Base-by-base conservation (phyloP, 2,797 vertebrate species). In the Micrastur ruficollis region DNA sequence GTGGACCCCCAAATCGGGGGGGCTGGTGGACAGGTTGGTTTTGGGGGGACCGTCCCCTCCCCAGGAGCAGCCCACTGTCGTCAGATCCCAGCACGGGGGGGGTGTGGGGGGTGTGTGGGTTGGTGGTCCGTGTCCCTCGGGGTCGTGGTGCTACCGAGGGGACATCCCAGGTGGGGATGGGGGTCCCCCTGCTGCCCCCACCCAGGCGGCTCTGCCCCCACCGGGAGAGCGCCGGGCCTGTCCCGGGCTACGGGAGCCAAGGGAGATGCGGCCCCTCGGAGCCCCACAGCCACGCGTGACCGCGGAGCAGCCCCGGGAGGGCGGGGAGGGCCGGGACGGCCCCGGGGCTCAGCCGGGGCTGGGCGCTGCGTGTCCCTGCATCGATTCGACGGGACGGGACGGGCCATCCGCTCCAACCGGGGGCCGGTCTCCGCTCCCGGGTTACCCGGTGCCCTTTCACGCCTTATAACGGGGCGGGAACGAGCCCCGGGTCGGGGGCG, bases 1-100 rank as follows among this genome's bases (percentile, higher is more conserved):
- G 29, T 2, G 19, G 16, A 18, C n/a, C 4, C 9, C 44, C 9
- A n/a, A 9, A 3, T 7, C 13, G 1, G 15, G 29, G 20, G 27
- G 25, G 27, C 42, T 19, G 25, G 25, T 1, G 3, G 34, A 1
- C 0, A 5, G n/a, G 14, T 3, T 3, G 58, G 12, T 19, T 19
- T 67, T 1, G 23, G 47, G 53, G 40, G 23, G 9, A 10, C 11
- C 3, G 0, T 52, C 22, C 34, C 23, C 36, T 27, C 21, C 44
- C 13, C 19, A 3, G 11, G 36, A 55, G 26, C 36, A n/a, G 20
- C 74, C 7, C 14, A 3, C 4, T 40, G 26, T 18, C 16, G 7
- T 8, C 3, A 5, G 47, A 34, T 40, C 59, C 32, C 75, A 50
- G 32, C 8, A 8, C 8, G 17, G 27, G 4, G 31, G 19, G 36